phyloP scores from a whole-genome alignment of 2,113 vertebrate genomes.

The Acanthochromis polyacanthus region DNA sequence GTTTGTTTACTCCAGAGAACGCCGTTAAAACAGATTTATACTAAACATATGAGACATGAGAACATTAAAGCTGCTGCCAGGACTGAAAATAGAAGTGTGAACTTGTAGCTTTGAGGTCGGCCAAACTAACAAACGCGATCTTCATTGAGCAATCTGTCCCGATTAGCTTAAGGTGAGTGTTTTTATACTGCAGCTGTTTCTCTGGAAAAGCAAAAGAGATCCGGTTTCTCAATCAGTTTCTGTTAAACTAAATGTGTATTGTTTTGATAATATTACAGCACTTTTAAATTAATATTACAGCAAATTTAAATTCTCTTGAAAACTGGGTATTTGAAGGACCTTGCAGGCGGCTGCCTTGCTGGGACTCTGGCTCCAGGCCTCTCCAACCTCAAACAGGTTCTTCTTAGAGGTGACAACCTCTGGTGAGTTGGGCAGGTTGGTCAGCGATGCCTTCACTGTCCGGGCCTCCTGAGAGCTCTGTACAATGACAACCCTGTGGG shows the following conservation, averaged over 20 bases:
- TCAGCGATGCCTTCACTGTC: constrained; percentile 78
- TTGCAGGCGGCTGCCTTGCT: constrained; percentile 81
- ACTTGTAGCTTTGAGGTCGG: neutral
- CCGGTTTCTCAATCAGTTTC: too few relatives aligned
- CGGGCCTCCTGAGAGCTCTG: constrained; percentile 85
- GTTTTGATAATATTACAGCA: too few relatives aligned
- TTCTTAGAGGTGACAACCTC: constrained; percentile 91
- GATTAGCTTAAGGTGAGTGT: too few relatives aligned
- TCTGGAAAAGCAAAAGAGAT: too few relatives aligned
- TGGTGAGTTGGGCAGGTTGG: constrained; percentile 86
- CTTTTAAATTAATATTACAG: too few relatives aligned
- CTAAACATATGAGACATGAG: too few relatives aligned
- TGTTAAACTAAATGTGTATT: too few relatives aligned
- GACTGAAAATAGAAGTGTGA: constrained; percentile 1
- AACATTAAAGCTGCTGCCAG: neutral
- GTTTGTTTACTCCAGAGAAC: neutral
- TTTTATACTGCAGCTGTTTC: too few relatives aligned
- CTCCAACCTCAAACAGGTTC: constrained; percentile 91
- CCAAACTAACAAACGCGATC: neutral
- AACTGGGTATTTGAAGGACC: constrained; percentile 60
- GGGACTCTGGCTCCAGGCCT: constrained; percentile 83
- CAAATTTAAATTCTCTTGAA: too few relatives aligned
- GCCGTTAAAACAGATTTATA: neutral
- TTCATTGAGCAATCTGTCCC: too few relatives aligned
- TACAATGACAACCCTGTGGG: neutral